phyloP scores from a whole-genome alignment of 2,113 vertebrate genomes.

The Pholis gunnellus region DNA sequence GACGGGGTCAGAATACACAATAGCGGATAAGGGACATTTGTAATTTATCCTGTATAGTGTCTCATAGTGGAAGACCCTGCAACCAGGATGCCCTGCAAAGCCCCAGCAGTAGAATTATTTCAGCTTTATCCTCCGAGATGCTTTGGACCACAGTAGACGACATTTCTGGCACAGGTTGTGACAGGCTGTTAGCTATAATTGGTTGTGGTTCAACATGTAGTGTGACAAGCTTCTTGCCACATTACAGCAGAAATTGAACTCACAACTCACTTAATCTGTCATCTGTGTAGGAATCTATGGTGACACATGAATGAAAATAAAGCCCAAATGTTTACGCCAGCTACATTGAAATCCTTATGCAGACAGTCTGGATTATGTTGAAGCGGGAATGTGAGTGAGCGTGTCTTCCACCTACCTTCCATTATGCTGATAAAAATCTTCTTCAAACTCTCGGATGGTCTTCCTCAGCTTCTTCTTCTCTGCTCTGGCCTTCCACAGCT shows the following conservation, averaged over 20 bases:
- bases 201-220: too few relatives aligned
- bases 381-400: background rate
- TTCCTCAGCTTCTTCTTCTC: conserved; percentile 98
- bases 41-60: background rate
- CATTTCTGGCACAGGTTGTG: background rate
- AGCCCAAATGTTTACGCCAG: too few relatives aligned
- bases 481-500: conserved; percentile 97
- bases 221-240: too few relatives aligned
- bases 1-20: background rate
- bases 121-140: background rate
- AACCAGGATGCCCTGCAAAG: background rate
- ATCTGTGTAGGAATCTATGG: too few relatives aligned
- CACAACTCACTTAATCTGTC: too few relatives aligned
- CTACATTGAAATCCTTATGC: background rate
- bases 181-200: background rate
- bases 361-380: background rate
- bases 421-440: conserved; percentile 95
- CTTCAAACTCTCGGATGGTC: conserved; percentile 94
- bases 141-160: too few relatives aligned
- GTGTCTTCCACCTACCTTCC: conserved; percentile 87
- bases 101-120: background rate
- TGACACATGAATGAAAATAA: too few relatives aligned
- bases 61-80: too few relatives aligned
- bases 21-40: background rate
- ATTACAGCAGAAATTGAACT: too few relatives aligned